Evolutionary conservation across 2,888 invertebrate genomes (phyloP).

Genomic region (Graphium colonna): DNA sequence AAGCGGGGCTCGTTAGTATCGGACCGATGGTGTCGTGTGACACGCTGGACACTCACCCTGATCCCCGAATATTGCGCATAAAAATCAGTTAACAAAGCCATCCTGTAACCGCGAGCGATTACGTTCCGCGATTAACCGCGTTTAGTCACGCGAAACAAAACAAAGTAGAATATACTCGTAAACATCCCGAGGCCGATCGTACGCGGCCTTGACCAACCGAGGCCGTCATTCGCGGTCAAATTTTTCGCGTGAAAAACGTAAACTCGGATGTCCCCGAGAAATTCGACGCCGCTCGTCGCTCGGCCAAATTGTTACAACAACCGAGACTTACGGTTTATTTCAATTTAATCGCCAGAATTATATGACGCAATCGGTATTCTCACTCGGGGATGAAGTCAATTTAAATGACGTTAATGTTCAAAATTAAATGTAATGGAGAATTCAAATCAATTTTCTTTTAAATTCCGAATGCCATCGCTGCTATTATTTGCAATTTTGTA

Average conservation of each 20-base stretch:
- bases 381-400: no score
- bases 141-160: slow-evolving; percentile 50
- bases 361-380: no score
- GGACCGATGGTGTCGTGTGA: slow-evolving; percentile 35
- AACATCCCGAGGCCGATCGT: slow-evolving; percentile 50
- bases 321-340: no score
- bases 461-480: not conserved
- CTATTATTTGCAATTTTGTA: no score
- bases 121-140: slow-evolving; percentile 37
- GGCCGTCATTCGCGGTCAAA: slow-evolving; percentile 54
- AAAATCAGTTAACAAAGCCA: not conserved
- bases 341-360: no score
- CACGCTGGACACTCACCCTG: slow-evolving; percentile 22
- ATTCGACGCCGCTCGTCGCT: no score
- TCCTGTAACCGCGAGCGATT: not conserved
- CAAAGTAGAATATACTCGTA: slow-evolving; percentile 44
- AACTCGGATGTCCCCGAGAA: slow-evolving; percentile 35
- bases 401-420: no score
- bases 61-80: not conserved
- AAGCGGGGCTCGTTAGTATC: slow-evolving; percentile 45
- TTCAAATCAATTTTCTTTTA: no score
- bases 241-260: slow-evolving; percentile 38
- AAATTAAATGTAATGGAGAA: no score
- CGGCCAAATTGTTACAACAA: no score
- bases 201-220: slow-evolving; percentile 61